phyloP scores from a whole-genome alignment of 2,888 invertebrate species.

The Eilema depressum region DNA sequence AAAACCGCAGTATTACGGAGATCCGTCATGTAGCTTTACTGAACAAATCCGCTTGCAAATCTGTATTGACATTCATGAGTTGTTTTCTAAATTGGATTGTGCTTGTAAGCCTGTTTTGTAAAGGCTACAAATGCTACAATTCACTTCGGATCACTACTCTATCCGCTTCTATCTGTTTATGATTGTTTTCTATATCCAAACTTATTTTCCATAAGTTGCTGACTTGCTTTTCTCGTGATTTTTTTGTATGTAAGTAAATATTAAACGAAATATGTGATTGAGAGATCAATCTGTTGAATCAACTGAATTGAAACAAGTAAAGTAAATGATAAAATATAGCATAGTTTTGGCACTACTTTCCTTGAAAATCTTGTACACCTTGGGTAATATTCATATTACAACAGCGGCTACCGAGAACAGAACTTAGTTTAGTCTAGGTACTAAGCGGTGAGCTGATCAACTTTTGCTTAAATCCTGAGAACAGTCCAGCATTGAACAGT shows the following conservation, averaged over 20 bases:
- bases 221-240: background rate
- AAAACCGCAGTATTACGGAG: background rate
- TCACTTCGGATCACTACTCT: constrained; percentile 1
- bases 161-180: background rate
- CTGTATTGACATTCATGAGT: background rate
- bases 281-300: background rate
- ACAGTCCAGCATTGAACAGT: no score
- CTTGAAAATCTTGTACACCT: no score
- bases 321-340: no score
- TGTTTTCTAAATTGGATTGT: constrained; percentile 2
- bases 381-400: no score
- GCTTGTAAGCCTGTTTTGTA: background rate
- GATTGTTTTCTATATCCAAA: background rate
- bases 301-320: background rate
- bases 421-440: no score
- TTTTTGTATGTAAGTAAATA: background rate
- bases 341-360: no score
- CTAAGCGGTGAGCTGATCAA: no score
- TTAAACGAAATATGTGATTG: background rate
- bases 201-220: background rate
- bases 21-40: background rate
- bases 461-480: no score
- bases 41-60: background rate
- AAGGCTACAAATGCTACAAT: background rate
- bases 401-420: no score